These are phyloP conservation scores for Centropus bengalensis DNA, from an alignment of 2,113 vertebrate species.

Conservation along the genomic window DNA sequence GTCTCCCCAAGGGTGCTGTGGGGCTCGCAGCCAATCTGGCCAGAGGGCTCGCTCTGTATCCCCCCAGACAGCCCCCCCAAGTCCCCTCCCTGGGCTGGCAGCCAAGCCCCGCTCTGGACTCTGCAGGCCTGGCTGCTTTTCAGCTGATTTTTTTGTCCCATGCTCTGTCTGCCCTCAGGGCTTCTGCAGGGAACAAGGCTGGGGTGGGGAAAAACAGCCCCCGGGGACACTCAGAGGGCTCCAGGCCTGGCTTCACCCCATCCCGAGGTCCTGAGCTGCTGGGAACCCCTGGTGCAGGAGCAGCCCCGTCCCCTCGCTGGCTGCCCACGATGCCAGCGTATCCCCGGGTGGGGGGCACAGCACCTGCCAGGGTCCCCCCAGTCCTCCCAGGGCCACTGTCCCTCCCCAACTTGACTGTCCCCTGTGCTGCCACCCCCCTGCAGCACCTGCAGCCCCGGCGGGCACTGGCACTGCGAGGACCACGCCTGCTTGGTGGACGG, in stretches of 20 bases:
- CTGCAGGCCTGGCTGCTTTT: conserved; percentile 1
- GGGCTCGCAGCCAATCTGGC: not conserved
- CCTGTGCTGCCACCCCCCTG: not conserved
- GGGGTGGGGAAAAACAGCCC: not conserved
- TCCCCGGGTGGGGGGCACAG: not conserved
- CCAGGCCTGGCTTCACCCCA: not conserved
- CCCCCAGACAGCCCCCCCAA: not conserved
- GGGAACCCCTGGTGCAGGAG: not conserved
- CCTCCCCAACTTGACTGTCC: not conserved
- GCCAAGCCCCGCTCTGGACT: not conserved
- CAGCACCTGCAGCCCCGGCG: conserved; percentile 85
- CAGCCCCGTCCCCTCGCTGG: rapidly evolving
- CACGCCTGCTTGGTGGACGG: conserved; percentile 87
- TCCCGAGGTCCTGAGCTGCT: rapidly evolving
- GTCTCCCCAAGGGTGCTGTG: not conserved
- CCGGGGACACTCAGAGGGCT: not conserved
- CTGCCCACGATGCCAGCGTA: rapidly evolving
- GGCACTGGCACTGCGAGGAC: conserved; percentile 91
- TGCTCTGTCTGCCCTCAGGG: not conserved
- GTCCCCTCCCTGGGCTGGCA: not conserved
- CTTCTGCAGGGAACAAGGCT: not conserved
- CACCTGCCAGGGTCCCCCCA: rapidly evolving
- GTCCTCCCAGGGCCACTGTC: not conserved
- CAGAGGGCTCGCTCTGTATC: not conserved
- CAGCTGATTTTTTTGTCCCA: not conserved